A percentile compares a stretch with the other conserved stretches of the same genome.
Evolutionary conservation across 1,140 invertebrate species (phyloP).

Genomic region (Oncopodura yosiiana): DNA sequence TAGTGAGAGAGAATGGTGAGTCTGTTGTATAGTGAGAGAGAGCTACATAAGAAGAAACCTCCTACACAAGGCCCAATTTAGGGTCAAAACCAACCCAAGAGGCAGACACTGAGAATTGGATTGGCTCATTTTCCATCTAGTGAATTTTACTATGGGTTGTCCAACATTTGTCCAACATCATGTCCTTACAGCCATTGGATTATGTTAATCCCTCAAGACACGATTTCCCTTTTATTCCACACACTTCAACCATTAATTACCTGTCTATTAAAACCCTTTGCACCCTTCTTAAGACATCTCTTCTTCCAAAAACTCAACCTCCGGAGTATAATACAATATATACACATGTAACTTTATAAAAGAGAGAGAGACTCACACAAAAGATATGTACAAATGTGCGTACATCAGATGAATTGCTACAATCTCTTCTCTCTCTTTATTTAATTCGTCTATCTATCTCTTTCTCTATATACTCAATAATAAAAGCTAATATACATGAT

Average conservation of each 20-base stretch:
- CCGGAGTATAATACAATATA: no score
- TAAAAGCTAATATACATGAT: no score
- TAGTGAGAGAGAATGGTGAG: constrained; percentile 13
- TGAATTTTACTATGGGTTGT: constrained; percentile 28
- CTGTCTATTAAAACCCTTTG: constrained; percentile 32
- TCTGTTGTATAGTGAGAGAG: constrained; percentile 34
- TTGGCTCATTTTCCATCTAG: not conserved
- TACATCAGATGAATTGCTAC: not conserved
- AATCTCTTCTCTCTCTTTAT: not conserved
- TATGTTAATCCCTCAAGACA: constrained; percentile 35
- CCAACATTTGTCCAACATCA: constrained; percentile 35
- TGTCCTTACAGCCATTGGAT: constrained; percentile 37
- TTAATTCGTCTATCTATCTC: not conserved
- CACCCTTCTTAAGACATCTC: constrained; percentile 5
- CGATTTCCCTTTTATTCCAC: constrained; percentile 35
- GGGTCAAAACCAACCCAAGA: no score
- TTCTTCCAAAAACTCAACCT: constrained; percentile 9
- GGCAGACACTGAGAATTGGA: no score
- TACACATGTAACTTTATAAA: constrained; percentile 32
- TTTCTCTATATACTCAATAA: no score
- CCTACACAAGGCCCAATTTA: constrained; percentile 12
- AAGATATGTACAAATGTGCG: not conserved
- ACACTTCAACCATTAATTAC: constrained; percentile 35
- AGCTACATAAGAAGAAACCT: constrained; percentile 32
- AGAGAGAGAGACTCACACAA: constrained; percentile 9